Base-by-base conservation (phyloP, 2,888 invertebrate species). In the Adineta ricciae region DNA sequence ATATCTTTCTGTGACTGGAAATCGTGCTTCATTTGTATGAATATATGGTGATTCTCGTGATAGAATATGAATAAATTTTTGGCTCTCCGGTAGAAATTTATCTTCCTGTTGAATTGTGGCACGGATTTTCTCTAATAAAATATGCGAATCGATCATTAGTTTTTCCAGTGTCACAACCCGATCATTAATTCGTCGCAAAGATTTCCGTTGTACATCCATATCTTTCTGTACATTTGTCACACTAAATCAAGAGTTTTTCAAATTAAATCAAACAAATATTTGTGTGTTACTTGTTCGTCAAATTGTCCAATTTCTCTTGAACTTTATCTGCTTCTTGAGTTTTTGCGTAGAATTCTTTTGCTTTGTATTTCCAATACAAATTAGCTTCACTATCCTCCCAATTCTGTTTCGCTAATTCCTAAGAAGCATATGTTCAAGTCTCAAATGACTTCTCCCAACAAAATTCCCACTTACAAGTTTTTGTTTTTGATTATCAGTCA, bases 1-100 rank as follows among this genome's bases (percentile, higher is more conserved):
- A 87, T 89, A 90, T 87, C 90, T 90, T 87, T 91, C 90, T 84
- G 90, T 89, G 27, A 90, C 89, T 27, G 90, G 90, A 84, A 89
- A 90, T 24, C 90, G 87, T 24, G 89, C 88, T 27, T 90, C 88
- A 83, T 88, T 87, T 2, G 90, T 90, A 21, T 88, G 88, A 49
- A 89, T 89, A 87, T 90, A 90, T 7, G 90, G 90, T 7, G 90
- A 90, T 84, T 89, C 89, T 64, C 90, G 86, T 9, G 90, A 88
- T 11, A 89, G 87, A 41, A 89, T 87, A 86, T 90, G 90, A 83
- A 90, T 87, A 84, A 83, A 38, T 85, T 84, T 83, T 49, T 84
- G 73, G 19, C 73, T 41, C n/a, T 85, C 85, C 21, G 56, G 52
- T 56, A 85, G 21, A 16, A 84, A 84, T 82, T 83, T 84, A 24